Base-by-base conservation (phyloP, 2,797 vertebrate species). In the Thamnophis elegans region DNA sequence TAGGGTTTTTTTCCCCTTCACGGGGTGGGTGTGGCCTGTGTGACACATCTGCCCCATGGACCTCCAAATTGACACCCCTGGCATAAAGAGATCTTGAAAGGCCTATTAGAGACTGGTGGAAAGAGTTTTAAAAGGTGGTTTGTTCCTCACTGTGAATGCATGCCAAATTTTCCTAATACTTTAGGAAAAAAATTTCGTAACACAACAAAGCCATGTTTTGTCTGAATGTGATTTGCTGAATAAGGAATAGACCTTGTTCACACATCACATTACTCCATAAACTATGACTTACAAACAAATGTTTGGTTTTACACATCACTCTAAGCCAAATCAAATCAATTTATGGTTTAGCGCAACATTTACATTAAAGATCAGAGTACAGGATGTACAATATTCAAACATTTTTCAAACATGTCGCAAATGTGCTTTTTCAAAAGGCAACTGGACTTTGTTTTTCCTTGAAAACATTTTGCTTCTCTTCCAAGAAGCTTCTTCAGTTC, bases 1-100 rank as follows among this genome's bases (percentile, higher is more conserved):
- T 6, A 9, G 9, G 47, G 5, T 7, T 51, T 60, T 56, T 56
- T 20, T 6, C 14, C 16, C 55, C 16, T 56, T 56, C 5, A 9
- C 8, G 8, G 8, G 59, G 2, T 60, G 22, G 59, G 22, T 3
- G 9, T 26, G 59, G 22, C 59, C 59, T 10, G 3, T 3, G 0
- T 60, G 9, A 60, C 9, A 3, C 9, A 60, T 60, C 22, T 0
- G 22, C 2, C 22, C 25, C 0, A 0, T 25, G 22, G 25, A 3
- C 59, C 22, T 1, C 59, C 22, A 25, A 0, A 10, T 26, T 60
- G 59, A 3, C 59, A 10, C 2, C 59, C 22, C 2, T 10, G 9
- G 59, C 22, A 26, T 55, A 32, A 12, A 26, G 9, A 28, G 36
- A 54, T 18, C 14, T 13, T 56, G 12, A 55, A 55, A 42, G 73